A percentile compares a stretch with the other conserved stretches of the same genome.
phyloP scores from a whole-genome alignment of 2,888 invertebrate species.

The Nasonovia ribisnigri region DNA sequence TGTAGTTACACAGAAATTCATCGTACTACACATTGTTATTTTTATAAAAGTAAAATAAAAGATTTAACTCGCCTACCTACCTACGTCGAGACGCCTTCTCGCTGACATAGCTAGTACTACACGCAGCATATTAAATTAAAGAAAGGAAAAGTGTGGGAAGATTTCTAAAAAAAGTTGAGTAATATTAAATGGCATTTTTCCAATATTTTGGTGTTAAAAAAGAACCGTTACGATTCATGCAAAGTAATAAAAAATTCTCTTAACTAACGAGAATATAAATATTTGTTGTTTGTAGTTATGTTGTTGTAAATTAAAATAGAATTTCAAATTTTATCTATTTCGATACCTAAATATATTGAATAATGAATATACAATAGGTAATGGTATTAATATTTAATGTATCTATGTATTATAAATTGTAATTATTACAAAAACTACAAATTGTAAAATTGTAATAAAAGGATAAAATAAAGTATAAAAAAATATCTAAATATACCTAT shows the following conservation, averaged over 20 bases:
- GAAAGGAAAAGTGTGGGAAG: conserved; percentile 34
- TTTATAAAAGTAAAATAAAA: conserved; percentile 19
- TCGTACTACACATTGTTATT: neutral
- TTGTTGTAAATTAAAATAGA: conserved; percentile 4
- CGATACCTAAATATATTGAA: neutral
- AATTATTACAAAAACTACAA: neutral
- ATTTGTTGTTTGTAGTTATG: neutral
- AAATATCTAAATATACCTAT: neutral
- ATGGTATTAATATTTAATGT: neutral
- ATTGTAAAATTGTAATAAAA: neutral
- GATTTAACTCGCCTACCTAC: neutral
- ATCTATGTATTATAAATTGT: neutral
- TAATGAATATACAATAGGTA: no score
- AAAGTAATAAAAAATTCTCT: neutral
- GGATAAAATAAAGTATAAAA: neutral
- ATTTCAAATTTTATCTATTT: neutral
- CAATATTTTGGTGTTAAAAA: conserved; percentile 14
- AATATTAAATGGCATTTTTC: conserved; percentile 15
- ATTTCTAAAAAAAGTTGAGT: neutral
- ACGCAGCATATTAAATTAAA: neutral
- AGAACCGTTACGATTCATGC: neutral
- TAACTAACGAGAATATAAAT: neutral
- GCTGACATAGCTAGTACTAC: neutral
- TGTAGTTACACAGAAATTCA: neutral
- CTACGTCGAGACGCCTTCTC: neutral